Evolutionary conservation across 2,888 invertebrate genomes (phyloP).

Genomic region (Ectemnius lituratus): DNA sequence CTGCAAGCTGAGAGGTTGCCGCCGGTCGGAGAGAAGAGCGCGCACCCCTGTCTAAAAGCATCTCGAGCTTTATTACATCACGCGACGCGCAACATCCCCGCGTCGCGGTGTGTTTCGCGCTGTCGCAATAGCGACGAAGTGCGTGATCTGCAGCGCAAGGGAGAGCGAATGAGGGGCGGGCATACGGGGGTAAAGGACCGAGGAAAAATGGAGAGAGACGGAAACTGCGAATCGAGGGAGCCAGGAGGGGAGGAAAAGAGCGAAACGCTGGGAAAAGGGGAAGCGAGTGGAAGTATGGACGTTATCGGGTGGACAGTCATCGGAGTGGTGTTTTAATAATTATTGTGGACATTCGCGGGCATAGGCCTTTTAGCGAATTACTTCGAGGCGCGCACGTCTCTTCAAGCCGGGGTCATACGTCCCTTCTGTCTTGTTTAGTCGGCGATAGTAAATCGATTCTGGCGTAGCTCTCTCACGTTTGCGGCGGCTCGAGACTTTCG

Average conservation of each 20-base stretch:
- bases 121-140: constrained; percentile 46
- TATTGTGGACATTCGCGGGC: constrained; percentile 23
- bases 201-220: constrained; percentile 8
- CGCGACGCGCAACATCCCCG: constrained; percentile 48
- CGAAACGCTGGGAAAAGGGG: constrained; percentile 8
- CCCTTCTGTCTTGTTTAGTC: constrained; percentile 36
- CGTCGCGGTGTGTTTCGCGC: constrained; percentile 50
- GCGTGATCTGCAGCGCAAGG: background rate
- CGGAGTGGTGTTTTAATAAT: constrained; percentile 37
- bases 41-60: constrained; percentile 9
- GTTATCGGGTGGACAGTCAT: constrained; percentile 52
- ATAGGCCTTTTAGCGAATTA: constrained; percentile 16
- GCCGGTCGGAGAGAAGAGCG: background rate
- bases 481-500: constrained; percentile 10
- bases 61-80: constrained; percentile 24
- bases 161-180: constrained; percentile 20
- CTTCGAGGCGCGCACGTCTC: background rate
- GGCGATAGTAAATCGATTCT: constrained; percentile 47
- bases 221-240: background rate
- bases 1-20: no score
- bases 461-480: constrained; percentile 22
- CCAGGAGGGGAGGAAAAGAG: constrained; percentile 21
- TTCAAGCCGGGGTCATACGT: background rate
- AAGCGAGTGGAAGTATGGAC: constrained; percentile 61
- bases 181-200: constrained; percentile 1